phyloP scores from a whole-genome alignment of 2,113 vertebrate genomes.

The Fukomys damarensis region DNA sequence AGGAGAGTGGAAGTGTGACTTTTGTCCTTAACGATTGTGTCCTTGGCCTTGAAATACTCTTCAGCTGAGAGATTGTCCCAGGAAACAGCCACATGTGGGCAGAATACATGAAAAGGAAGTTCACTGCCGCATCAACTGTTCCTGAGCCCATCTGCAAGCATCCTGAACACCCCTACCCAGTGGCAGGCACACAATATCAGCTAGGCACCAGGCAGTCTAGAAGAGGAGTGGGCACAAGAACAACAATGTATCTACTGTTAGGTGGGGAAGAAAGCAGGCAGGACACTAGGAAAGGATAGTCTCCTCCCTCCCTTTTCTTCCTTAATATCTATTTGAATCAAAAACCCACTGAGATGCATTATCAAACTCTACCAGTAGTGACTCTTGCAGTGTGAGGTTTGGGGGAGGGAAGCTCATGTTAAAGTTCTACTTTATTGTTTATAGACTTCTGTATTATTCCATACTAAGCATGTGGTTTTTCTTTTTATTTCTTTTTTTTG shows the following conservation, averaged over 20 bases:
- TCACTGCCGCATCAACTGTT: not conserved
- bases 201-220: not conserved
- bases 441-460: not conserved
- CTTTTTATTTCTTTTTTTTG: too few relatives aligned
- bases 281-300: accelerated
- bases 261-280: not conserved
- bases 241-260: accelerated
- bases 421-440: not conserved
- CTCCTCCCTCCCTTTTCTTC: not conserved
- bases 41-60: not conserved
- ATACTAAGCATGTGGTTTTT: not conserved
- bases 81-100: not conserved
- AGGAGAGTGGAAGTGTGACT: not conserved
- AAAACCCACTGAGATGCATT: not conserved
- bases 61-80: not conserved
- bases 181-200: not conserved
- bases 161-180: not conserved
- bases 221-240: not conserved
- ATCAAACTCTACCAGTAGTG: not conserved
- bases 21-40: accelerated
- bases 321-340: too few relatives aligned
- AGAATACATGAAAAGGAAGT: not conserved
- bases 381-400: not conserved
- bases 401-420: not conserved
- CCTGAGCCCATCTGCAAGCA: not conserved